Conservation (phyloP, 1,140 invertebrate species). For the Drosophila orena region DNA sequence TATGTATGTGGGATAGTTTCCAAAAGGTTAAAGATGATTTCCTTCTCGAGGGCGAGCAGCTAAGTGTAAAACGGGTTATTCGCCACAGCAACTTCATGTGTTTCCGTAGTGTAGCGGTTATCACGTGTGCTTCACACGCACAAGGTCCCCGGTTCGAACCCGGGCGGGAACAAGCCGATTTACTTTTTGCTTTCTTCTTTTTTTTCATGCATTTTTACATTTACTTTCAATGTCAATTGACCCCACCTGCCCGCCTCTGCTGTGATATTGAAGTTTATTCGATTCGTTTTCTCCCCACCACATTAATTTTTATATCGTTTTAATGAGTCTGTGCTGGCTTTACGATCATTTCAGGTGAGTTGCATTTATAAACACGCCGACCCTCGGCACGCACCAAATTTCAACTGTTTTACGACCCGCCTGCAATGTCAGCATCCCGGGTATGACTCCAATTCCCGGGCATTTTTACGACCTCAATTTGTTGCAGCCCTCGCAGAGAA, state of each 20-base stretch:
- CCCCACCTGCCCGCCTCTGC: not conserved
- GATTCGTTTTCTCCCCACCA: slow-evolving; percentile 31
- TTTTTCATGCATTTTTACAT: not conserved
- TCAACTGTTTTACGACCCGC: slow-evolving; percentile 63
- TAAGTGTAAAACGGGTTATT: slow-evolving; percentile 15
- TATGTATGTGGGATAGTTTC: slow-evolving; percentile 43
- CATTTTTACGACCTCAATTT: slow-evolving; percentile 62
- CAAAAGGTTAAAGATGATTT: slow-evolving; percentile 28
- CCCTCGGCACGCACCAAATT: slow-evolving; percentile 59
- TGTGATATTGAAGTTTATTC: slow-evolving; percentile 1
- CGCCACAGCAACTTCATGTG: slow-evolving; percentile 3
- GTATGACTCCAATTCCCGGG: slow-evolving; percentile 40
- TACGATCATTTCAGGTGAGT: slow-evolving; percentile 61
- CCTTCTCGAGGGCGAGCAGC: not conserved
- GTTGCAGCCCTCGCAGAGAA: slow-evolving; percentile 19
- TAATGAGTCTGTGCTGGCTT: slow-evolving; percentile 59
- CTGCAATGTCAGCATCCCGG: slow-evolving; percentile 56
- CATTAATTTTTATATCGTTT: slow-evolving; percentile 55
- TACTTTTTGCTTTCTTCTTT: slow-evolving; percentile 8
- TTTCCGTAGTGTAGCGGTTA: slow-evolving; percentile 84
- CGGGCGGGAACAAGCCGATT: slow-evolving; percentile 86
- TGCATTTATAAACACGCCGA: slow-evolving; percentile 72
- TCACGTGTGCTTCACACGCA: slow-evolving; percentile 89
- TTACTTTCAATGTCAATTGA: slow-evolving; percentile 13
- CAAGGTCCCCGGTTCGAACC: slow-evolving; percentile 89